Evolutionary conservation across 2,797 vertebrate species (phyloP).

Genomic region (Eutrigla gurnardus): DNA sequence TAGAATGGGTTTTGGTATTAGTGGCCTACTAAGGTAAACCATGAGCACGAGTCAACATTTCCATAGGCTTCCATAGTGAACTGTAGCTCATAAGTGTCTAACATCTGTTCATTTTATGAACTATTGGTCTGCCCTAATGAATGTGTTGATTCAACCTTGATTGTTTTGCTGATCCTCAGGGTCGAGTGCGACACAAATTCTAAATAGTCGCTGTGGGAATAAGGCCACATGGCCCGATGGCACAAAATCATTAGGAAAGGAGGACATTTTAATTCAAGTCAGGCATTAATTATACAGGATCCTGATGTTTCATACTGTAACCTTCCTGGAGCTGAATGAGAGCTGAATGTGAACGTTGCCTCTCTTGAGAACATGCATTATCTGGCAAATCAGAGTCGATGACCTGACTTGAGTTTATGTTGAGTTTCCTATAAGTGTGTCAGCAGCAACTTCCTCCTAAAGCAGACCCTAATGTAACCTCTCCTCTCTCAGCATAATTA

Average conservation of each 20-base stretch:
- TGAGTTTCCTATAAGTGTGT: conserved; percentile 48
- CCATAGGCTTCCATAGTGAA: not conserved
- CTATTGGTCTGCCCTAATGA: conserved; percentile 27
- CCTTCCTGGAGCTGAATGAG: conserved; percentile 45
- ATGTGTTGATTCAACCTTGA: conserved; percentile 31
- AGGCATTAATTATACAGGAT: conserved; percentile 47
- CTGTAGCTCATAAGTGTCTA: not conserved
- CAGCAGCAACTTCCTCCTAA: conserved; percentile 25
- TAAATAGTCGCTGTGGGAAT: conserved; percentile 43
- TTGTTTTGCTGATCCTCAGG: conserved; percentile 39
- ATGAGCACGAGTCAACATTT: no score
- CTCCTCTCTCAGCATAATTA: not conserved
- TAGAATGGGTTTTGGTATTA: not conserved
- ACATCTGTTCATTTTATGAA: conserved; percentile 28
- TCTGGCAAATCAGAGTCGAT: no score
- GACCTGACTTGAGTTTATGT: conserved; percentile 39
- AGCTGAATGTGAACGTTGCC: conserved; percentile 56
- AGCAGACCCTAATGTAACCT: conserved; percentile 6
- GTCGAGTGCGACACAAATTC: conserved; percentile 43
- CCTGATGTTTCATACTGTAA: conserved; percentile 51
- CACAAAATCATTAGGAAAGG: conserved; percentile 52
- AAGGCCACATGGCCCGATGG: conserved; percentile 44
- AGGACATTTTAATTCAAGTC: conserved; percentile 57
- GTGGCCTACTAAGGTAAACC: not conserved
- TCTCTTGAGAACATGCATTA: conserved; percentile 36